Evolutionary conservation across 2,797 vertebrate genomes (phyloP), one percentile per base, ranked within the genome.

Genomic region (Cirrhinus molitorella): DNA sequence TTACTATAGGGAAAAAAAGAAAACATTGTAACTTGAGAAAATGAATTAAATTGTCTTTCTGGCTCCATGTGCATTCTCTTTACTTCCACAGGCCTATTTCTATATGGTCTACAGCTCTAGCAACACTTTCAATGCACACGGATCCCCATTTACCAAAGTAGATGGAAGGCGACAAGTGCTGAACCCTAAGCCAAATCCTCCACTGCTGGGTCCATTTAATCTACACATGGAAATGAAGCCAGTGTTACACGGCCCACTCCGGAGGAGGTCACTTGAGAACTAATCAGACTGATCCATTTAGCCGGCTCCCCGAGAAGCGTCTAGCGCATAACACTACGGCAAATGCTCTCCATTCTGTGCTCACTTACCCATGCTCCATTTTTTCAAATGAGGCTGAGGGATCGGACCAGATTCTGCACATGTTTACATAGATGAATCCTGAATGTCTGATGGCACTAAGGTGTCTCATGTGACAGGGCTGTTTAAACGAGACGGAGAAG

Each of bases 191-290:
- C 71, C 90, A 88, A 85, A 87, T 89, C 83, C 89, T 85, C 87
- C 87, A 91, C 91, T 86, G 85, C 53, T 81, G 88, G 89, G 92
- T 92, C 89, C 89, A 91, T 93, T 93, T 94, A 90, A 94, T 94
- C 91, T 93, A 90, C 88, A 87, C 86, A 92, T 90, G 91, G 89
- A 94, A 94, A 92, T 91, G 88, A 93, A 89, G 88, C 89, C 88
- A 87, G 88, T 88, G 86, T 88, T 87, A 37, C 75, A 85, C 47
- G 87, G 89, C 80, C 72, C 79, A 80, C 85, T 91, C 83, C 84
- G 80, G 81, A 86, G 87, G 88, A 90, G 90, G 88, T 92, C 88
- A 89, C 92, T 91, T 88, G 78, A 88, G 88, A 81, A 89, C 90
- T 92, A 92, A 93, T 94, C 91, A 93, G 84, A 85, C 88, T 80